A percentile compares a stretch with the other conserved stretches of the same genome.
Conservation (phyloP, 1,140 invertebrate genomes). For the Zaprionus lachaisei region DNA sequence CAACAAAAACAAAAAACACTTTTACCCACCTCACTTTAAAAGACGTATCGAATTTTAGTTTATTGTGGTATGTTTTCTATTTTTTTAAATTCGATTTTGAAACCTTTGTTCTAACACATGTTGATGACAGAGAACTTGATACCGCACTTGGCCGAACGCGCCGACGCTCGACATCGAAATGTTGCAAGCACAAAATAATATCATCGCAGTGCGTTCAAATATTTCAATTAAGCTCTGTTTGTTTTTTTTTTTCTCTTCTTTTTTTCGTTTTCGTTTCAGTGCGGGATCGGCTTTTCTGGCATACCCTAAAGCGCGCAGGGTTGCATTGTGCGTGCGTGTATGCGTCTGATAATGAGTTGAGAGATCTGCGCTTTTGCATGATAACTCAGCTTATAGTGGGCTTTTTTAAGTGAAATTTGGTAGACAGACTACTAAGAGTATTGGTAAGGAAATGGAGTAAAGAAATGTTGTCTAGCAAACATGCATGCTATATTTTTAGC, state of each 20-base stretch:
- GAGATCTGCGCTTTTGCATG: not conserved
- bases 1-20: not conserved
- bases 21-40: not conserved
- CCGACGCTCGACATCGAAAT: constrained; percentile 36
- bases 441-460: not conserved
- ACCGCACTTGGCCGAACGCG: constrained; percentile 41
- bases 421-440: not conserved
- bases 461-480: not conserved
- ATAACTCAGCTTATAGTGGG: not conserved
- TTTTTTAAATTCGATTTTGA: not conserved
- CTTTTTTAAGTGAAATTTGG: not conserved
- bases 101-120: constrained; percentile 26
- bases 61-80: not conserved
- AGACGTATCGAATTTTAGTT: not conserved
- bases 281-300: constrained; percentile 5
- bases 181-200: constrained; percentile 40
- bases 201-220: constrained; percentile 33
- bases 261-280: constrained; percentile 17
- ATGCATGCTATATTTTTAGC: too few species aligned
- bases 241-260: constrained; percentile 18
- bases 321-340: not conserved
- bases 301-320: constrained; percentile 17
- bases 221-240: constrained; percentile 56
- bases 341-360: not conserved
- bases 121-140: constrained; percentile 4